These are phyloP conservation scores for Halocynthia roretzi DNA, from an alignment of 23 tunicate genomes.

Conservation along the genomic window DNA sequence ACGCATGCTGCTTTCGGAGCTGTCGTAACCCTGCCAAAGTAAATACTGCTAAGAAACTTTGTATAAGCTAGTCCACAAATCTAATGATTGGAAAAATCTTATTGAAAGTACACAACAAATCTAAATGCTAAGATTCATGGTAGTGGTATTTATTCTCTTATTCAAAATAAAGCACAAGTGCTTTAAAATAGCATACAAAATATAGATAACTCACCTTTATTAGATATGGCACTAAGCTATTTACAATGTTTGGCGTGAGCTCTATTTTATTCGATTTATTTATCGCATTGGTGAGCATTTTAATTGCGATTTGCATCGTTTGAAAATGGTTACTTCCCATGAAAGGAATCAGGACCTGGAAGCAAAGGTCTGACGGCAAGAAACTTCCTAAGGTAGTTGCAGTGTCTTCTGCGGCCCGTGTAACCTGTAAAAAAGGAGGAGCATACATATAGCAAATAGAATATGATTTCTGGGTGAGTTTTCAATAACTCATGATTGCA, in stretches of 20 bases:
- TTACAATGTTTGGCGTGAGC: slow-evolving; percentile 27
- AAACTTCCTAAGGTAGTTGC: slow-evolving; percentile 42
- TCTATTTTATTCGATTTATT: slow-evolving; percentile 47
- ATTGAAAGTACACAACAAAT: no score
- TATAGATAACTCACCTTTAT: slow-evolving; percentile 31
- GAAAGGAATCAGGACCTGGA: slow-evolving; percentile 55
- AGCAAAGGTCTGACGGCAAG: slow-evolving; percentile 56
- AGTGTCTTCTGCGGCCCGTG: slow-evolving; percentile 64
- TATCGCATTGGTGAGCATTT: slow-evolving; percentile 78
- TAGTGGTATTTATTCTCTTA: no score
- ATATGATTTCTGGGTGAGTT: no score
- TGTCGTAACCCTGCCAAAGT: slow-evolving; percentile 73
- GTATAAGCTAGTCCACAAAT: no score
- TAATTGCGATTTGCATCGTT: slow-evolving; percentile 49
- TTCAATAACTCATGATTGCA: not conserved
- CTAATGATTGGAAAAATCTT: no score
- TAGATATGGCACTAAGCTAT: slow-evolving; percentile 59
- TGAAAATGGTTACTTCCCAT: slow-evolving; percentile 14
- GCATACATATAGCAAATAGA: not conserved
- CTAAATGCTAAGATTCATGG: no score
- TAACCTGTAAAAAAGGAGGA: slow-evolving; percentile 36
- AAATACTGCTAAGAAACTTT: not conserved
- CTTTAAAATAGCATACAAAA: no score
- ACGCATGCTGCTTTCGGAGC: slow-evolving; percentile 66
- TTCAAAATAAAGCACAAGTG: no score